A percentile compares a stretch with the other conserved stretches of the same genome.
Evolutionary conservation across 2,113 vertebrate genomes (phyloP).

Genomic region (Fulmarus glacialis): DNA sequence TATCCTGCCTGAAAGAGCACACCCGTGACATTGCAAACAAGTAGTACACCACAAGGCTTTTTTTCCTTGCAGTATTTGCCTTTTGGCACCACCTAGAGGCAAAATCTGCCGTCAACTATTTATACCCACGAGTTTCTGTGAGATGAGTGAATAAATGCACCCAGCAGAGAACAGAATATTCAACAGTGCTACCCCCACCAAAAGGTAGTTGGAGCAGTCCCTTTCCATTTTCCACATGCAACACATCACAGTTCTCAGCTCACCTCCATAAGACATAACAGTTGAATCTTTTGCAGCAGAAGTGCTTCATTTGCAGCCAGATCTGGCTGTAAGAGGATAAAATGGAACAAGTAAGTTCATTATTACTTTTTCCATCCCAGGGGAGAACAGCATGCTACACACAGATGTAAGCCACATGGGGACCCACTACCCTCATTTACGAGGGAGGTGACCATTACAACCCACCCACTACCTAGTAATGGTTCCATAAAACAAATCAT

Average conservation of each 20-base stretch:
- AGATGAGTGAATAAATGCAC: accelerated
- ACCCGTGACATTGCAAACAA: accelerated
- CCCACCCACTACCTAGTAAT: not conserved
- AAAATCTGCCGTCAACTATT: accelerated
- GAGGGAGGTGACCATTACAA: not conserved
- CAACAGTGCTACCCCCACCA: not conserved
- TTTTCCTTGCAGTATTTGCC: accelerated
- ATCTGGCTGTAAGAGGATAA: constrained; percentile 82
- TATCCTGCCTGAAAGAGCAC: not conserved
- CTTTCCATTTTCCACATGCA: not conserved
- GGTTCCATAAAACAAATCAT: not conserved
- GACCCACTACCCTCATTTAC: not conserved
- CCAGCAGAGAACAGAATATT: not conserved
- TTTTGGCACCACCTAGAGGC: not conserved
- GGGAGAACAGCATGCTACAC: not conserved
- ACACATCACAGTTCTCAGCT: not conserved
- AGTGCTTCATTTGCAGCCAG: constrained; percentile 90
- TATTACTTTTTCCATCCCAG: accelerated
- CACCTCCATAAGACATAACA: constrained; percentile 98
- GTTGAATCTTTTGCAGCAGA: constrained; percentile 95
- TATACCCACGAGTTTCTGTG: accelerated
- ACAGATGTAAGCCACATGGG: not conserved
- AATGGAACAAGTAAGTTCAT: not conserved
- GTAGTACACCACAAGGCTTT: accelerated
- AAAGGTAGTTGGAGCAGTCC: not conserved